Conservation (phyloP, 2,113 vertebrate species). For the Cololabis saira region DNA sequence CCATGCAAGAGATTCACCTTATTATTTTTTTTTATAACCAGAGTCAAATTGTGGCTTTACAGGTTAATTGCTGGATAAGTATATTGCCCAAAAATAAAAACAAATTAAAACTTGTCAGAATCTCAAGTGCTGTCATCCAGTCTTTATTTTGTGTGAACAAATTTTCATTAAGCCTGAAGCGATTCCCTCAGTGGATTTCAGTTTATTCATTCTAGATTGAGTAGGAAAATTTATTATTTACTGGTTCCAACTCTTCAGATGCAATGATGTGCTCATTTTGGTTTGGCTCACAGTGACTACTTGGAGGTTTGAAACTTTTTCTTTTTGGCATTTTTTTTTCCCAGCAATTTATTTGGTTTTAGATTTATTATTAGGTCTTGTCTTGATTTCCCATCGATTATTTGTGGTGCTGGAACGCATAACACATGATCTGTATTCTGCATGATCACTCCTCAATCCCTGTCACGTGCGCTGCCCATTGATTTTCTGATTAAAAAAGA, state of each 20-base stretch:
- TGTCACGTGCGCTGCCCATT: too few species aligned
- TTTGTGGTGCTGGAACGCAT: too few species aligned
- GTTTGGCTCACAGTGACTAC: neutral
- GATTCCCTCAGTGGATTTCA: neutral
- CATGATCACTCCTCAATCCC: too few species aligned
- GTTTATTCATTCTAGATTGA: neutral
- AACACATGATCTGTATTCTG: too few species aligned
- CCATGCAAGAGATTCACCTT: neutral
- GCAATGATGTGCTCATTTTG: neutral
- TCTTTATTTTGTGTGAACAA: neutral
- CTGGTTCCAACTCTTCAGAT: neutral
- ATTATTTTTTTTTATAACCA: conserved; percentile 2
- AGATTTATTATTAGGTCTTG: too few species aligned
- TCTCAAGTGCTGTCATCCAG: neutral
- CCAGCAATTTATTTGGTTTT: too few species aligned
- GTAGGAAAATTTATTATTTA: neutral
- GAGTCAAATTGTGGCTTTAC: neutral
- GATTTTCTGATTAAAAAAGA: too few species aligned
- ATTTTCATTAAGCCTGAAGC: too few species aligned
- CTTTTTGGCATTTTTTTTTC: conserved; percentile 8
- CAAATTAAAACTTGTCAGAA: neutral
- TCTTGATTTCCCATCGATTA: too few species aligned
- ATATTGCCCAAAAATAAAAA: neutral
- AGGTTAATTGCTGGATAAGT: conserved; percentile 1
- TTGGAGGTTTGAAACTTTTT: neutral